These are phyloP conservation scores for Drosophila neonasuta DNA, from an alignment of 2,888 invertebrate species.

Conservation along the genomic window DNA sequence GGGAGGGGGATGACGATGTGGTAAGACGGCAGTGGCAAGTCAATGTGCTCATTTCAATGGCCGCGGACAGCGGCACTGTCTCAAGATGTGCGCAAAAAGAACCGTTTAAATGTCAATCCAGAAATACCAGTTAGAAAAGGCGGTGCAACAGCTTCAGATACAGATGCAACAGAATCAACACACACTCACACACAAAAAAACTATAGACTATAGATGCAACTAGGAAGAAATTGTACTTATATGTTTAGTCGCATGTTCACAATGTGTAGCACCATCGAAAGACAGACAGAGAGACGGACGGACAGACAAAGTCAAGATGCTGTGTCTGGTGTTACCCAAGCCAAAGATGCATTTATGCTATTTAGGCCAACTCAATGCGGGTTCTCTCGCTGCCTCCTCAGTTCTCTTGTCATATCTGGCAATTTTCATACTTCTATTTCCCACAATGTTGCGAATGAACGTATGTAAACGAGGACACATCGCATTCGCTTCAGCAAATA, in stretches of 20 bases:
- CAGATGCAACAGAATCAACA: constrained; percentile 16
- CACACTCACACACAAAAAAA: neutral
- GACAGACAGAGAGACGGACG: neutral
- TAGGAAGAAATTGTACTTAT: constrained; percentile 70
- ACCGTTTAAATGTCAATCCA: constrained; percentile 79
- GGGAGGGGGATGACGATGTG: constrained; percentile 28
- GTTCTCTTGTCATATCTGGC: constrained; percentile 41
- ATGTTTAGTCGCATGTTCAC: constrained; percentile 67
- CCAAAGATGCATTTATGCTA: constrained; percentile 41
- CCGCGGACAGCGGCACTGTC: constrained; percentile 62
- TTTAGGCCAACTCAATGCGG: constrained; percentile 63
- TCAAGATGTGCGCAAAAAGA: constrained; percentile 74
- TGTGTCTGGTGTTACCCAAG: constrained; percentile 33
- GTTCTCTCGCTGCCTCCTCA: constrained; percentile 22
- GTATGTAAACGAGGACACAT: constrained; percentile 12
- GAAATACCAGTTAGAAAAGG: constrained; percentile 79
- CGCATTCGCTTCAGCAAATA: constrained; percentile 12
- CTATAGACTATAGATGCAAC: constrained; percentile 14
- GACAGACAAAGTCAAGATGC: constrained; percentile 5
- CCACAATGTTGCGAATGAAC: constrained; percentile 7
- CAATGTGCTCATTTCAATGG: constrained; percentile 73
- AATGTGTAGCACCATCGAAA: constrained; percentile 64
- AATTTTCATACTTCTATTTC: constrained; percentile 37
- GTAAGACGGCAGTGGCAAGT: constrained; percentile 65
- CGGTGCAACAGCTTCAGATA: constrained; percentile 44